Evolutionary conservation across 1,140 invertebrate species (phyloP), one percentile per base, ranked within the genome.

Genomic region (Euschistus heros): DNA sequence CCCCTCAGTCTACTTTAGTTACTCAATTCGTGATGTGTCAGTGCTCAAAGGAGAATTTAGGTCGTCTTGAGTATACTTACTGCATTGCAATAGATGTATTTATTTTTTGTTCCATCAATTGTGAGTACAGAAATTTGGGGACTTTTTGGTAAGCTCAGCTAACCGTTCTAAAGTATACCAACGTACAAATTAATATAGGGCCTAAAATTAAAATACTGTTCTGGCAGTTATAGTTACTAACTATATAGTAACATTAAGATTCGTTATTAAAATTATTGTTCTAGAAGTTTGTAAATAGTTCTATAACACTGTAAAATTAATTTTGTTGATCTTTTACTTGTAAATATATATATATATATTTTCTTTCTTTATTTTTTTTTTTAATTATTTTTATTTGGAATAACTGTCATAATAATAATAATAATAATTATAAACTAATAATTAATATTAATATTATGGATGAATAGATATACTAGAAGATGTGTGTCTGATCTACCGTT

Each of bases 181-280:
- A 62, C 65, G 68, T 69, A 69, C 68, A 69, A 69, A 69, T 66
- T 69, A 69, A 66, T 66, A 69, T 69, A 69, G 68, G 33, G 68
- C 68, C 68, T 69, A 69, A 69, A 66, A 62, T 18, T 44, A 42
- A 64, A 64, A 37, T 17, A 24, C 47, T 24, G 52, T 33, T 64
- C 33, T 27, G 37, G 37, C 42, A 26, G 15, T 57, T 26, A 26
- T 47, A 54, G 24, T 55, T 24, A 66, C 30, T 37, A 62, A 65
- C 18, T 60, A 27, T 27, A 24, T 17, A 18, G 54, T 57, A 57
- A 57, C 54, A 57, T 57, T 66, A 47, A 17, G 13, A 52, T n/a
- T 62, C 10, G 33, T 15, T 62, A 47, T 50, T 33, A 46, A 22
- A 42, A 52, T 22, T 17, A 52, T 22, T 62, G 17, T 55, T 26